Conservation (phyloP, 2,113 vertebrate species). For the Conger conger region DNA sequence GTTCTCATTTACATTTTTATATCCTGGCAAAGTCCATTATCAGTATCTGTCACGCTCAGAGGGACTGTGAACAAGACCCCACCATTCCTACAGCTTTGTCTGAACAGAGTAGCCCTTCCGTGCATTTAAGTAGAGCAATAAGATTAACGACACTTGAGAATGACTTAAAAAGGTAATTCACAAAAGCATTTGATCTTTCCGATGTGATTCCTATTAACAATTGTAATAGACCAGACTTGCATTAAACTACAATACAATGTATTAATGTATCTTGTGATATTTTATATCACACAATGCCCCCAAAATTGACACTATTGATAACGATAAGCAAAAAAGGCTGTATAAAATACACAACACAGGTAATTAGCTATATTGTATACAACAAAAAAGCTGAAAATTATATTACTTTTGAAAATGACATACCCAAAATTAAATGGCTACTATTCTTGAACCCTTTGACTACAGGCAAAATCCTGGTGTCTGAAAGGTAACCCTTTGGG, state of each 20-base stretch:
- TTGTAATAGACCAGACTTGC: neutral
- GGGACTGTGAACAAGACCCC: neutral
- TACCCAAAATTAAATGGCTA: no score
- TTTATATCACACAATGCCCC: neutral
- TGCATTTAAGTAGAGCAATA: neutral
- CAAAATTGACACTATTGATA: no score
- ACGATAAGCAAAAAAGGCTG: no score
- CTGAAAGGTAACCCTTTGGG: no score
- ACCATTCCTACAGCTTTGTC: neutral
- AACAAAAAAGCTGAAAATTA: no score
- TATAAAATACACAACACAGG: no score
- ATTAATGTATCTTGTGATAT: neutral
- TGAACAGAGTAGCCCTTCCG: neutral
- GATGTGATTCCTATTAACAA: no score
- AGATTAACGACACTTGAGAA: neutral
- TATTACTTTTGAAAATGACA: no score
- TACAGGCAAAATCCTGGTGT: no score
- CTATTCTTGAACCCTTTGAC: no score
- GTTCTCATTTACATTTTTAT: constrained; percentile 27
- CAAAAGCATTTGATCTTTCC: neutral
- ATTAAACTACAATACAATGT: neutral
- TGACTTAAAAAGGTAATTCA: neutral
- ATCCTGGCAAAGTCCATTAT: constrained; percentile 6
- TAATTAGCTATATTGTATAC: no score
- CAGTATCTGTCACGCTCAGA: neutral